A percentile compares a stretch with the other conserved stretches of the same genome.
Evolutionary conservation across 2,888 invertebrate species (phyloP).

Genomic region (Lycia hirtaria): DNA sequence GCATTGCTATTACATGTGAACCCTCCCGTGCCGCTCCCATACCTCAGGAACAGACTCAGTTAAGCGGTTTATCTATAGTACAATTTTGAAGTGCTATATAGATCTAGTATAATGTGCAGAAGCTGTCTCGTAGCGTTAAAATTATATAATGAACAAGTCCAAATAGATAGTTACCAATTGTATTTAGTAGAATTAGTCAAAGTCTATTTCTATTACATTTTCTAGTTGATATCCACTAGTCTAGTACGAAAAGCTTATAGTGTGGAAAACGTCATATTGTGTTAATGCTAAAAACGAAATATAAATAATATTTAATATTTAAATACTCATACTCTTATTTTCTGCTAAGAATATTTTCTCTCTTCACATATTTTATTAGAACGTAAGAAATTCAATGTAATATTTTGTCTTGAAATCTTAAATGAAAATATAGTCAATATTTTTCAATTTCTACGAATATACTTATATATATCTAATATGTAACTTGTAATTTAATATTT

Average conservation of each 20-base stretch:
- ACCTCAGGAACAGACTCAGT: too few species aligned
- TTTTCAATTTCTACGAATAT: conserved; percentile 50
- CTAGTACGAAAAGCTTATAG: conserved; percentile 4
- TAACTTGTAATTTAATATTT: conserved; percentile 63
- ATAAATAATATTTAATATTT: conserved; percentile 8
- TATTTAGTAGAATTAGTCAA: conserved; percentile 30
- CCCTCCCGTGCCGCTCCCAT: too few species aligned
- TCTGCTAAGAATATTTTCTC: conserved; percentile 32
- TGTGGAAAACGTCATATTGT: conserved; percentile 5
- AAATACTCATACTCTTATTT: conserved; percentile 26
- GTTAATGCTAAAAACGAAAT: conserved; percentile 19
- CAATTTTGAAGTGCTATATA: too few species aligned
- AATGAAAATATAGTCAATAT: conserved; percentile 34
- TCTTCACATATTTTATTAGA: conserved; percentile 29
- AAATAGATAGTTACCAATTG: conserved; percentile 42
- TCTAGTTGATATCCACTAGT: conserved; percentile 13
- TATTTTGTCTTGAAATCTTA: conserved; percentile 14
- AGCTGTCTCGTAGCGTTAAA: background rate
- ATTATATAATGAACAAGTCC: conserved; percentile 22
- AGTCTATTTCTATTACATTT: conserved; percentile 18
- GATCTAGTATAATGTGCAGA: background rate
- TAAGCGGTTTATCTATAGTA: too few species aligned
- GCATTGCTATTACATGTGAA: too few species aligned
- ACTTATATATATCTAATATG: conserved; percentile 25
- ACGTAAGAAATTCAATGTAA: conserved; percentile 19